Conservation (phyloP, 2,888 invertebrate genomes). For the Actias luna region DNA sequence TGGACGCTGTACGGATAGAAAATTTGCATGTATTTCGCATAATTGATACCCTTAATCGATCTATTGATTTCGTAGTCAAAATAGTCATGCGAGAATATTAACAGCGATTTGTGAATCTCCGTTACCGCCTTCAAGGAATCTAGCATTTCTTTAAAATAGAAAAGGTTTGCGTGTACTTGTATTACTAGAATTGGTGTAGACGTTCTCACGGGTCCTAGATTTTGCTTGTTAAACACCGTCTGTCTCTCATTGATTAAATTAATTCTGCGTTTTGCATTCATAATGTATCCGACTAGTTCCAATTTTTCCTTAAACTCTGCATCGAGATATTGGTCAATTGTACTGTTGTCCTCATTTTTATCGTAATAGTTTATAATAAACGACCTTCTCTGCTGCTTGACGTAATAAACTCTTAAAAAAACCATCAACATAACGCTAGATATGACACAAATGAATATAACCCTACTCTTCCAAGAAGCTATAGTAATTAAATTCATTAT, state of each 20-base stretch:
- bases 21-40: conserved; percentile 46
- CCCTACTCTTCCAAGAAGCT: background rate
- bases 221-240: conserved; percentile 30
- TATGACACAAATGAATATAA: conserved; percentile 18
- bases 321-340: conserved; percentile 23
- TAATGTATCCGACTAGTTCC: conserved; percentile 22
- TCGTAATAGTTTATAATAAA: conserved; percentile 30
- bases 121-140: conserved; percentile 33
- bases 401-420: conserved; percentile 23
- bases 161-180: conserved; percentile 42
- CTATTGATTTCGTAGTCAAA: conserved; percentile 34
- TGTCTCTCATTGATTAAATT: conserved; percentile 37
- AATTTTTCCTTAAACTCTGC: conserved; percentile 19
- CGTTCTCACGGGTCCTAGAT: conserved; percentile 19
- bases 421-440: conserved; percentile 20
- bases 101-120: conserved; percentile 38
- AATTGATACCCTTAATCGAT: conserved; percentile 28
- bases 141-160: conserved; percentile 39
- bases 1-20: conserved; percentile 47
- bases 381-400: conserved; percentile 29
- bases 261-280: conserved; percentile 33
- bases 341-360: conserved; percentile 20
- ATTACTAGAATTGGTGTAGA: conserved; percentile 40
- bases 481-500: background rate
- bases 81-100: conserved; percentile 44